Conservation (phyloP, 1,140 invertebrate genomes). For the Plutomurus gul region DNA sequence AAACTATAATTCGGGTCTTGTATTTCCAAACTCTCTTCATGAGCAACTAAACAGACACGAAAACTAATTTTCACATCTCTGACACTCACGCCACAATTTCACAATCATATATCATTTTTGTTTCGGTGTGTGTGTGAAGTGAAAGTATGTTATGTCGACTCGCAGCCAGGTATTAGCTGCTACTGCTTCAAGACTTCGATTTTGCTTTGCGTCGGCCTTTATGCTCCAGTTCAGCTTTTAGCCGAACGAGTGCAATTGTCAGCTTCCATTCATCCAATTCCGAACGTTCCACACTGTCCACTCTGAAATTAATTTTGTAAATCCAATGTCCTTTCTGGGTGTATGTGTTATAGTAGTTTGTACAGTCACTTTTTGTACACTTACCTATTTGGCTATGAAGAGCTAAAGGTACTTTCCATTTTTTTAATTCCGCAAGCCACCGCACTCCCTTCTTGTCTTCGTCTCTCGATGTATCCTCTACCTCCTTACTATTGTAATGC, state of each 20-base stretch:
- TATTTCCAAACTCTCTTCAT: too few species aligned
- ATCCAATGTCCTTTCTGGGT: background rate
- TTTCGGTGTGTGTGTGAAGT: background rate
- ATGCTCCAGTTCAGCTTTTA: conserved; percentile 19
- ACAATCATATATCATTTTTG: background rate
- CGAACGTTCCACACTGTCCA: background rate
- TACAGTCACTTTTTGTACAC: background rate
- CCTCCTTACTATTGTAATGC: too few species aligned
- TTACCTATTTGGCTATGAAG: background rate
- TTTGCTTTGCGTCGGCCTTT: too few species aligned
- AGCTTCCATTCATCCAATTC: background rate
- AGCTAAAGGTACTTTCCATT: conserved; percentile 16
- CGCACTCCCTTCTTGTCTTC: too few species aligned
- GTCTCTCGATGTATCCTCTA: too few species aligned
- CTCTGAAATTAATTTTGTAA: background rate
- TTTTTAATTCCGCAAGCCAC: background rate
- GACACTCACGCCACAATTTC: background rate
- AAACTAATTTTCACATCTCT: background rate
- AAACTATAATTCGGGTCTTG: too few species aligned
- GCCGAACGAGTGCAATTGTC: background rate
- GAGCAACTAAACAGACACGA: background rate
- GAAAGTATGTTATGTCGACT: background rate
- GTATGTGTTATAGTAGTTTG: background rate
- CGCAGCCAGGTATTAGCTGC: background rate
- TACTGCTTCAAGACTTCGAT: too few species aligned